These are phyloP conservation scores for Lytechinus pictus DNA, from an alignment of 35 echinoderm and acorn worm genomes.

Conservation along the genomic window DNA sequence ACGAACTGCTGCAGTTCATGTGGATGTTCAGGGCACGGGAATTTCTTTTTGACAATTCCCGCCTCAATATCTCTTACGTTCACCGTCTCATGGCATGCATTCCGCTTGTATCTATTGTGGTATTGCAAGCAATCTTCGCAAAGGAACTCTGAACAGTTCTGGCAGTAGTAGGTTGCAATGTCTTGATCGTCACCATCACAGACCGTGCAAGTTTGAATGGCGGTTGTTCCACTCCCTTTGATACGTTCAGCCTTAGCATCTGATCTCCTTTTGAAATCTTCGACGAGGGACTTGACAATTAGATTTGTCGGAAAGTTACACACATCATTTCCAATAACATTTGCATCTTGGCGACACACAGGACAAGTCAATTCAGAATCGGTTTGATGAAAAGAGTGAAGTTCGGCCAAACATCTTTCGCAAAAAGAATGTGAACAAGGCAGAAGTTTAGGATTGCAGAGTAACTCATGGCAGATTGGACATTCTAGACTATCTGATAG, in stretches of 20 bases:
- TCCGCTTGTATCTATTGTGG: no score
- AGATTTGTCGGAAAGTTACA: background rate
- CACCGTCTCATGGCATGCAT: no score
- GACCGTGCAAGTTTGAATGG: background rate
- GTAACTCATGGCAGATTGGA: conserved; percentile 37
- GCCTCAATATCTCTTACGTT: no score
- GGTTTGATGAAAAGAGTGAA: background rate
- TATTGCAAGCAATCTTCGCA: no score
- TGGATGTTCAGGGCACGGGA: no score
- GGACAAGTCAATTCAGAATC: background rate
- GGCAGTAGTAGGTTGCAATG: no score
- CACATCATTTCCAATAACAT: background rate
- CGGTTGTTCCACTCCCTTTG: background rate
- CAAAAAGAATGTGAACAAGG: conserved; percentile 52
- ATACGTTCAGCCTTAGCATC: background rate
- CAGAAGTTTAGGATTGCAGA: conserved; percentile 48
- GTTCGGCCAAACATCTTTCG: background rate
- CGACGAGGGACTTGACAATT: background rate
- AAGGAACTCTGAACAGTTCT: no score
- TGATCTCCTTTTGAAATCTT: background rate
- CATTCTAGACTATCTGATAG: background rate
- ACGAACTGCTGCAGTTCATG: no score
- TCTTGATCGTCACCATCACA: no score
- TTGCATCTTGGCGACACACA: background rate
- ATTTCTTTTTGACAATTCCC: no score